Evolutionary conservation across 2,797 vertebrate species (phyloP), one percentile per base, ranked within the genome.

Genomic region (Sus cebifrons): DNA sequence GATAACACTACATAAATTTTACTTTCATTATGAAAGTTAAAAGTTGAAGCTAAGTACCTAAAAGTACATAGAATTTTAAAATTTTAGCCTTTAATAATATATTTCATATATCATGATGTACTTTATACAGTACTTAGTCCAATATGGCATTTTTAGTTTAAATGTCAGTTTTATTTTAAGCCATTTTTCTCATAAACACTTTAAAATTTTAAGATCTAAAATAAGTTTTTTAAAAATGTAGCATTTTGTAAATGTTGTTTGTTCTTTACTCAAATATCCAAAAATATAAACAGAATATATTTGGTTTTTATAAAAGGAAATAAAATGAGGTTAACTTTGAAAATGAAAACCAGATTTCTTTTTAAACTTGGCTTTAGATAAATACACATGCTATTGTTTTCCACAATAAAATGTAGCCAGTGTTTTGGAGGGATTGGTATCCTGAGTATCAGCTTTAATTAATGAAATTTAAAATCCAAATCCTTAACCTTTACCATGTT

Each of bases 301-400:
- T 77, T 96, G 16, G 36, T n/a, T 93, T 94, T 92, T 88, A 82
- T 84, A 90, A 96, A 96, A 94, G 67, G 58, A 93, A 96, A 71
- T 52, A 95, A 91, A 93, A 86, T 89, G 75, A 96, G 52, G 49
- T 92, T 97, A 96, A 90, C 56, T 32, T 81, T 75, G 73, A 89
- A 95, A 96, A 95, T 95, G 73, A 83, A 95, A 94, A 96, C 23
- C 86, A 97, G 86, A 96, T 93, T 97, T 94, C 54, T 89, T 96
- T 83, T 91, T 84, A 84, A 86, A 94, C 36, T 95, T 97, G 62
- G 89, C 78, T 86, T 88, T 67, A 58, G 40, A 94, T 70, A 94
- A 84, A 89, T 84, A 81, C n/a, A 81, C 29, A 91, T 78, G 54
- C 25, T 91, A 62, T 83, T 94, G 82, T 93, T 96, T 96, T 95